phyloP scores from a whole-genome alignment of 1,140 invertebrate genomes.

The Venustaconcha ellipsiformis region DNA sequence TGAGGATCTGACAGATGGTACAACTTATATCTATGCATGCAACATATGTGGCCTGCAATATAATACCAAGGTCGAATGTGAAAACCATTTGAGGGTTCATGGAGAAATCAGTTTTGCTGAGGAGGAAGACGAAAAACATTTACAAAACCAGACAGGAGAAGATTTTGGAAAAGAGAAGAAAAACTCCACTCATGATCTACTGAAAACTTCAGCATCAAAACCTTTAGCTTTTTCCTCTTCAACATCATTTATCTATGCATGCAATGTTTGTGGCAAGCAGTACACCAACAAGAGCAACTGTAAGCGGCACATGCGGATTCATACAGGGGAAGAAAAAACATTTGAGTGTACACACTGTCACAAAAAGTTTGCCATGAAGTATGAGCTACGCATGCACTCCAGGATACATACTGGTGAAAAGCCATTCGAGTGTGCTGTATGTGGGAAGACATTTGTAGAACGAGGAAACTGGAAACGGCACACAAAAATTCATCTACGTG shows the following conservation, averaged over 20 bases:
- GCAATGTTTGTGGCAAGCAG: slow-evolving; percentile 37
- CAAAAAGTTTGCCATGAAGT: slow-evolving; percentile 28
- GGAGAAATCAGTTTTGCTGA: slow-evolving; percentile 10
- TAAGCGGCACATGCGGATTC: slow-evolving; percentile 28
- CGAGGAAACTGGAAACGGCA: slow-evolving; percentile 47
- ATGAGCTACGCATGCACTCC: slow-evolving; percentile 28
- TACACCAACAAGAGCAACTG: slow-evolving; percentile 32
- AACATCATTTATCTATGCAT: slow-evolving; percentile 30
- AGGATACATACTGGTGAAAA: slow-evolving; percentile 83
- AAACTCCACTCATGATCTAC: neutral
- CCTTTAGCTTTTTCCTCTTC: neutral
- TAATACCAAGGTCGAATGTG: slow-evolving; percentile 24
- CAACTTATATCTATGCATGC: slow-evolving; percentile 24
- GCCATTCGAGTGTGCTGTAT: slow-evolving; percentile 88
- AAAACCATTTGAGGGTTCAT: slow-evolving; percentile 24
- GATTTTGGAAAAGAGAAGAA: neutral
- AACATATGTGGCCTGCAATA: slow-evolving; percentile 32
- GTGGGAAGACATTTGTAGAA: slow-evolving; percentile 82
- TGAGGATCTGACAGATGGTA: slow-evolving; percentile 5
- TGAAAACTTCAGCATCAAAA: neutral
- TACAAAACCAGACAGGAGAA: neutral
- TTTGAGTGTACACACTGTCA: slow-evolving; percentile 26
- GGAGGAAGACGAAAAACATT: neutral
- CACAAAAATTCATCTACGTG: slow-evolving; percentile 24
- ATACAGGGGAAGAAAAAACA: slow-evolving; percentile 25